Evolutionary conservation across 2,113 vertebrate genomes (phyloP).

Genomic region (Anguilla japonica): DNA sequence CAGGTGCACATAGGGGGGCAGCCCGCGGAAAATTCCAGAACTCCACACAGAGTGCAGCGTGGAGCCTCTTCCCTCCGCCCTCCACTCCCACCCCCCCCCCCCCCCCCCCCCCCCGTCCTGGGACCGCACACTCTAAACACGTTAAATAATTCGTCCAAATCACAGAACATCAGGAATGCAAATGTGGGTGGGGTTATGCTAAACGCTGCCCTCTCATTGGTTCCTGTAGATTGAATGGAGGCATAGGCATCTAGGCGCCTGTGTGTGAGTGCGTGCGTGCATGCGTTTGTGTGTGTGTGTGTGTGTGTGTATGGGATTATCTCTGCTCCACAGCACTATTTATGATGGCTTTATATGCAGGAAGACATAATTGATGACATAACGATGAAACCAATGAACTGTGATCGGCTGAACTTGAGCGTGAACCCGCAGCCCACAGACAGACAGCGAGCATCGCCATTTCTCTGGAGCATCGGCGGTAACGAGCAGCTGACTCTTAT

Average conservation of each 20-base stretch:
- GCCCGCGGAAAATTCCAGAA: too few relatives aligned
- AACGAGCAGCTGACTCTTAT: not conserved
- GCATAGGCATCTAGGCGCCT: too few relatives aligned
- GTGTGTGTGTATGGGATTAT: not conserved
- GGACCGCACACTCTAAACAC: too few relatives aligned
- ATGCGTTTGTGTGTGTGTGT: not conserved
- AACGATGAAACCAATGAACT: conserved; percentile 5
- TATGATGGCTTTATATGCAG: not conserved
- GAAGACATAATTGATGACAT: not conserved
- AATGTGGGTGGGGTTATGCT: not conserved
- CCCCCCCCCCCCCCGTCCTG: too few relatives aligned
- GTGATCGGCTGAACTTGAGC: not conserved
- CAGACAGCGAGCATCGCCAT: not conserved
- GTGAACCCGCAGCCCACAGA: not conserved
- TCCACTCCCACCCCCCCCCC: too few relatives aligned
- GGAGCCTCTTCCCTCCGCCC: too few relatives aligned
- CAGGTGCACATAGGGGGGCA: not conserved
- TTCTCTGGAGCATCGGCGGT: not conserved
- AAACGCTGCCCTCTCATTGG: too few relatives aligned
- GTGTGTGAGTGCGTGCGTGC: not conserved
- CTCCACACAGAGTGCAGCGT: too few relatives aligned
- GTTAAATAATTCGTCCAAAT: not conserved
- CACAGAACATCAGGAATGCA: not conserved
- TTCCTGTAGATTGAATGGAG: too few relatives aligned
- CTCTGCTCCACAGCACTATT: not conserved